phyloP scores from a whole-genome alignment of 1,140 invertebrate species.

The Brachionus calyciflorus region DNA sequence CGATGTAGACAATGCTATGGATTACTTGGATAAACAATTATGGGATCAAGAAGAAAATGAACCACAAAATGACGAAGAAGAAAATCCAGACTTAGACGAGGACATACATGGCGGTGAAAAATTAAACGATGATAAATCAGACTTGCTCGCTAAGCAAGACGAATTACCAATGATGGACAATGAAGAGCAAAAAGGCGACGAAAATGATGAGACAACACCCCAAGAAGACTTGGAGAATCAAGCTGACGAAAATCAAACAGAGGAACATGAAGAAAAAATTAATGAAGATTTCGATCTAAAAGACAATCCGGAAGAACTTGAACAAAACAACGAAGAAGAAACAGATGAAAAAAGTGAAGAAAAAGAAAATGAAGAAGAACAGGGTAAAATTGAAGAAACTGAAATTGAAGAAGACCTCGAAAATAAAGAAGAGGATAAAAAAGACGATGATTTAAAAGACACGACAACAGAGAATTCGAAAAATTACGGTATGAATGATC shows the following conservation, averaged over 20 bases:
- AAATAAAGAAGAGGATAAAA: neutral
- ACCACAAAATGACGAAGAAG: neutral
- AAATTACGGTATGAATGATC: neutral
- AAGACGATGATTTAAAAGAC: neutral
- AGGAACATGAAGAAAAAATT: neutral
- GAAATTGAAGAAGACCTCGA: neutral
- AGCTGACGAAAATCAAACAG: neutral
- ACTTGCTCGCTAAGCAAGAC: neutral
- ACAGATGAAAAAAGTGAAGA: neutral
- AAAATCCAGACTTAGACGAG: neutral
- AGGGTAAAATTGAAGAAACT: neutral
- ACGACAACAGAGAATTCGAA: neutral
- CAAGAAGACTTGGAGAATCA: neutral
- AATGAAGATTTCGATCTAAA: neutral
- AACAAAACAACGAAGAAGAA: neutral
- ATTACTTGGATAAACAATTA: slow-evolving; percentile 43
- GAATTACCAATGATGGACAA: slow-evolving; percentile 28
- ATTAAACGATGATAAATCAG: neutral
- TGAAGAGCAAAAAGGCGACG: neutral
- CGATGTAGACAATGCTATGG: slow-evolving; percentile 17
- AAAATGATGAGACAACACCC: neutral
- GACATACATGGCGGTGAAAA: neutral
- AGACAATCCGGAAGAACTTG: neutral
- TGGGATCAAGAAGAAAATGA: slow-evolving; percentile 29
- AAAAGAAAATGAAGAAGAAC: neutral